Base-by-base conservation (phyloP, 1,140 invertebrate species). In the Anastrepha obliqua region DNA sequence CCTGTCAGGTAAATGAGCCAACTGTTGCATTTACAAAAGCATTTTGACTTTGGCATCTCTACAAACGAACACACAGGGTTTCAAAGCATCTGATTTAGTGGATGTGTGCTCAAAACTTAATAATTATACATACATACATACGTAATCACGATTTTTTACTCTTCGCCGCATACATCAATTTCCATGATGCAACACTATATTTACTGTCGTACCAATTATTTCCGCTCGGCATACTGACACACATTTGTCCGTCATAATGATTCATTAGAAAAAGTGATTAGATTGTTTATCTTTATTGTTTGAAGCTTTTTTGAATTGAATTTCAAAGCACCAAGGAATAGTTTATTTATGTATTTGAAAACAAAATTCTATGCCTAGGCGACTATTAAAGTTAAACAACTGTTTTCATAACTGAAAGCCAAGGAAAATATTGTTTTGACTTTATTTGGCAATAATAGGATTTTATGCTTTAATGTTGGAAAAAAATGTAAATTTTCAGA, bases 231-330 rank as follows among this genome's bases (percentile, higher is more conserved):
- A 81, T 8, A 55, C 47, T 81, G 42, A 81, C 47, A 55, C n/a
- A 81, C 44, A 58, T 81, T 78, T 39, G 2, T 20, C 74, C 4
- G 44, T 58, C 47, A 20, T 29, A 55, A 81, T 81, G 74, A 81
- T 81, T 81, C n/a, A 81, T 81, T 81, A 81, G 17, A 81, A 55
- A 7, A 67, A n/a, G 47, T 81, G 74, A 81, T 81, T 81, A 81
- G 5, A 47, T 51, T 15, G 17, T 29, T 15, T n/a, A 62, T 62
- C 4, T 17, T 3, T 11, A 55, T 20, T 11, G 17, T 6, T 17
- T n/a, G 17, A n/a, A 64, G 5, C 11, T 64, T 64, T 64, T 64
- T 64, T n/a, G 17, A n/a, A n/a, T 64, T 17, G 17, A 64, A n/a
- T 64, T 29, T 67, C 29, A 17, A 29, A 67, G 29, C n/a, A 39